A percentile compares a stretch with the other conserved stretches of the same genome.
Conservation (phyloP, 1,140 invertebrate species). For the Drosophila melanica region DNA sequence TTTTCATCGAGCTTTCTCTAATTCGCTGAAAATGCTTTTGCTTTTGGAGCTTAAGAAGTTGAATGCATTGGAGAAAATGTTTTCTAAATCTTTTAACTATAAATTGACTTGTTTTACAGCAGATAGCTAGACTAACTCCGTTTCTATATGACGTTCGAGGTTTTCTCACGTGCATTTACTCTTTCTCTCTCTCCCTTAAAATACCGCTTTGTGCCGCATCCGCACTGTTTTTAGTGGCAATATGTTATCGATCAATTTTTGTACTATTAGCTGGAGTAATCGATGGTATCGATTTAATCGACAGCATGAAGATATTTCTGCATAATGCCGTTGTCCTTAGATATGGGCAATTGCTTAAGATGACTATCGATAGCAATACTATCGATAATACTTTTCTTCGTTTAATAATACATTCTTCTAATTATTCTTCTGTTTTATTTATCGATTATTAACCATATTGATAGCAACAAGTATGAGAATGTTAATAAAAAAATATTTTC, state of each 20-base stretch:
- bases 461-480: too few relatives aligned
- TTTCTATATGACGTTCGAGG: not conserved
- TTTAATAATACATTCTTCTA: too few relatives aligned
- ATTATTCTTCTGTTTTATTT: too few relatives aligned
- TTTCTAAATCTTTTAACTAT: not conserved
- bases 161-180: not conserved
- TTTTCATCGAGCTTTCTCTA: conserved; percentile 15
- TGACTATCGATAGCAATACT: too few relatives aligned
- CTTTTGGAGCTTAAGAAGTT: conserved; percentile 7
- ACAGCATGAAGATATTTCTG: too few relatives aligned
- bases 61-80: conserved; percentile 6
- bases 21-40: conserved; percentile 3
- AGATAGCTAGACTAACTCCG: not conserved
- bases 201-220: not conserved
- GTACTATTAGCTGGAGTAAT: too few relatives aligned
- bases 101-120: not conserved
- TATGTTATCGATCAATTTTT: too few relatives aligned
- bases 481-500: not conserved
- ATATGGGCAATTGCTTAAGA: too few relatives aligned
- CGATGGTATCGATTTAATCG: too few relatives aligned
- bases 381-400: too few relatives aligned
- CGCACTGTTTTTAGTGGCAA: not conserved
- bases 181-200: not conserved
- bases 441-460: too few relatives aligned
- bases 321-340: too few relatives aligned